Conservation (phyloP, 2,888 invertebrate genomes). For the Cetonia aurata region DNA sequence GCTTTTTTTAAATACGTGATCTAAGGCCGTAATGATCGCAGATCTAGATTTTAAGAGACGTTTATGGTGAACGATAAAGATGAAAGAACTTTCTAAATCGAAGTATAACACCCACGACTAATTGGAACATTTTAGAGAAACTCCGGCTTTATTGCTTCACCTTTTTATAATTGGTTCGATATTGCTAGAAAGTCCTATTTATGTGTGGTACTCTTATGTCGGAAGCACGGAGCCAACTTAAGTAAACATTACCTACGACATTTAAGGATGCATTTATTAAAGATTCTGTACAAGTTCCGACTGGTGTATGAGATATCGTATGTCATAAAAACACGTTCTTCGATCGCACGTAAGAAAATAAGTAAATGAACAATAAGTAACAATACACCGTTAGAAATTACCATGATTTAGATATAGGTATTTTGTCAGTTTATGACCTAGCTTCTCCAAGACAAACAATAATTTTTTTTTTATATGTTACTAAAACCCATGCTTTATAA, state of each 20-base stretch:
- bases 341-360: too few relatives aligned
- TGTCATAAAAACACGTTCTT: too few relatives aligned
- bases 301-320: too few relatives aligned
- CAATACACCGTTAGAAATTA: too few relatives aligned
- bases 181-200: constrained; percentile 39
- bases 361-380: too few relatives aligned
- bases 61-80: constrained; percentile 58
- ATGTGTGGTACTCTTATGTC: constrained; percentile 1
- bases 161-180: constrained; percentile 43
- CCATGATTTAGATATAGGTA: too few relatives aligned
- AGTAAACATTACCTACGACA: constrained; percentile 18
- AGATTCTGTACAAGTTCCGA: too few relatives aligned
- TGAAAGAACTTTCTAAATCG: constrained; percentile 62
- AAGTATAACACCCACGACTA: constrained; percentile 62
- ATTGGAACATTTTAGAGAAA: constrained; percentile 58
- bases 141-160: constrained; percentile 34
- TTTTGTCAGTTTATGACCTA: too few relatives aligned
- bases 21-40: constrained; percentile 24
- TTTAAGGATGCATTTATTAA: not conserved
- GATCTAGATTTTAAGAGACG: constrained; percentile 47
- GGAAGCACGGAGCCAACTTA: constrained; percentile 15
- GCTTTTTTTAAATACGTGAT: constrained; percentile 41
- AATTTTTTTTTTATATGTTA: too few relatives aligned
- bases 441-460: too few relatives aligned
- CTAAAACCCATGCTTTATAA: too few relatives aligned